Conservation (phyloP, 92 coral and sea anemone genomes). For the Virgularia gustaviana region DNA sequence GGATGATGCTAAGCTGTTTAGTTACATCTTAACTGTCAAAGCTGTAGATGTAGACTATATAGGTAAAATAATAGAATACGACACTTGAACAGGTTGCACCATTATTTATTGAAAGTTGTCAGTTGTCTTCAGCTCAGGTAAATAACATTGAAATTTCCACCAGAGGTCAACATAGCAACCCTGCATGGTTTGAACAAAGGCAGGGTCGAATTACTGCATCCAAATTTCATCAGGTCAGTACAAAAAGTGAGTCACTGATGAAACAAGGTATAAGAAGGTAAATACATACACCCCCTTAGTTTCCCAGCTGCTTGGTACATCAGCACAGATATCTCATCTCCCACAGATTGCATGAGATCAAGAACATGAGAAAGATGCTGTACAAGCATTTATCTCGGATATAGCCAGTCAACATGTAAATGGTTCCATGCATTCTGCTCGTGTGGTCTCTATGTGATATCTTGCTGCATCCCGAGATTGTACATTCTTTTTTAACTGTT, state of each 20-base stretch:
- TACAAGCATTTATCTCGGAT: conserved; percentile 46
- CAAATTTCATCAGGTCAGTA: conserved; percentile 33
- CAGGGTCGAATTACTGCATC: conserved; percentile 34
- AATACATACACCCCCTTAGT: neutral
- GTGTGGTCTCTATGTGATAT: conserved; percentile 43
- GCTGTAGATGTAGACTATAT: neutral
- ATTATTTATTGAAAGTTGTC: conserved; percentile 13
- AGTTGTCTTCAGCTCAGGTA: conserved; percentile 11
- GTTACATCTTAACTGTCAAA: too few species aligned
- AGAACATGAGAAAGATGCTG: neutral
- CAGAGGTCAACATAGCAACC: conserved; percentile 21
- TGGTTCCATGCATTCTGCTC: conserved; percentile 39
- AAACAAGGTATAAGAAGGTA: conserved; percentile 36
- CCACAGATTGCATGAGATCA: conserved; percentile 37
- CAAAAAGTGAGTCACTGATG: conserved; percentile 36
- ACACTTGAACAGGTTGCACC: conserved; percentile 12
- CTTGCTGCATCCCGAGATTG: conserved; percentile 65
- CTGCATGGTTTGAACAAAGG: conserved; percentile 19
- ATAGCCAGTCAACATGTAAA: conserved; percentile 40
- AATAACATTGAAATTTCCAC: conserved; percentile 10
- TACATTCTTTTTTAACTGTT: conserved; percentile 26
- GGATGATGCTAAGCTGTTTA: too few species aligned
- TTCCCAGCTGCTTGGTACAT: conserved; percentile 10
- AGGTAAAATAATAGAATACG: neutral
- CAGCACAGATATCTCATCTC: conserved; percentile 51